Conservation (phyloP, 2,797 vertebrate species). For the Hylomyscus alleni region DNA sequence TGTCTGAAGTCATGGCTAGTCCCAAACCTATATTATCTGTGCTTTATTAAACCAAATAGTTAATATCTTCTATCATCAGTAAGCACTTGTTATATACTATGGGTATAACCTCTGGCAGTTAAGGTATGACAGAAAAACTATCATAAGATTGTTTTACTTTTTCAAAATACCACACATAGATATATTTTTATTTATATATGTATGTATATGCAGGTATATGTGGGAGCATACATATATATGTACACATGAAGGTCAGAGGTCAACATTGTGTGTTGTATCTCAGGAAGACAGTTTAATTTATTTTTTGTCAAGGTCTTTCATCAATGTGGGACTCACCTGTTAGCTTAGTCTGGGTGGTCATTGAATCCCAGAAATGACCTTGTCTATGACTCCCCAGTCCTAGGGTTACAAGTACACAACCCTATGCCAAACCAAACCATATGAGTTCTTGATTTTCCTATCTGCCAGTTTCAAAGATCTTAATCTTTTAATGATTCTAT, state of each 20-base stretch:
- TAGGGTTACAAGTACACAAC: not conserved
- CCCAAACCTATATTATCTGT: not conserved
- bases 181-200: not conserved
- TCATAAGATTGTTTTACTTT: not conserved
- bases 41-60: not conserved
- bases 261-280: not conserved
- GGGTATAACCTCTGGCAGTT: not conserved
- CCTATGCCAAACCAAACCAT: no score
- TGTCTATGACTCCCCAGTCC: not conserved
- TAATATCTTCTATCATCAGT: not conserved
- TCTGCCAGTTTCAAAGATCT: not conserved
- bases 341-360: not conserved
- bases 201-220: not conserved
- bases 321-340: not conserved
- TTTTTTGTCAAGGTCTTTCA: not conserved
- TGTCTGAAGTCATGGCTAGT: not conserved
- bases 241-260: not conserved
- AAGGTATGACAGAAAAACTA: not conserved
- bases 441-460: not conserved
- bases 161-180: not conserved
- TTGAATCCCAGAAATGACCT: not conserved
- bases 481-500: not conserved
- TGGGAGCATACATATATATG: not conserved
- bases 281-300: not conserved
- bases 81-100: not conserved